These are phyloP conservation scores for Biston stratarius DNA, from an alignment of 2,888 invertebrate species.

Conservation along the genomic window DNA sequence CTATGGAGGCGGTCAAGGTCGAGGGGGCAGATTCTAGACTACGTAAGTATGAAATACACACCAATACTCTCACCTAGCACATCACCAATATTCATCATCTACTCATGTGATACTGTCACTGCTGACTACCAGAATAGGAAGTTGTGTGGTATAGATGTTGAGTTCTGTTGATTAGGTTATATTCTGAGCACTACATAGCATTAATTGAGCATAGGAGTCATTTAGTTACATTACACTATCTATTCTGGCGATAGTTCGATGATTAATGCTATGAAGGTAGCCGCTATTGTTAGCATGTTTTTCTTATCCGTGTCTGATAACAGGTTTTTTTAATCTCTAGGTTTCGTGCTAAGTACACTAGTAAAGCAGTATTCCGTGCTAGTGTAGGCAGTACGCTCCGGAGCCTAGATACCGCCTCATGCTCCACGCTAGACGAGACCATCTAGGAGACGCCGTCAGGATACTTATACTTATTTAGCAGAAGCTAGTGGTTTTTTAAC, in stretches of 20 bases:
- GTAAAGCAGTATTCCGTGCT: constrained; percentile 84
- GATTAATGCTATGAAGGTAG: constrained; percentile 83
- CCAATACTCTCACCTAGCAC: constrained; percentile 44
- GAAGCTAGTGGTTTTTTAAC: constrained; percentile 70
- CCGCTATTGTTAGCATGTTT: constrained; percentile 66
- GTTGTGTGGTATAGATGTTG: constrained; percentile 52
- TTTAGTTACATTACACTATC: constrained; percentile 21
- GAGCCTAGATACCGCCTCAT: constrained; percentile 84
- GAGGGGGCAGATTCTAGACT: constrained; percentile 72
- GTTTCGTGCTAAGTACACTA: constrained; percentile 87
- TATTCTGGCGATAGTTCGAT: constrained; percentile 53
- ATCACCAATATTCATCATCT: constrained; percentile 52
- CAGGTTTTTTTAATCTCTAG: constrained; percentile 86
- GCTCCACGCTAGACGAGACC: constrained; percentile 83
- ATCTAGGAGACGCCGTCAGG: constrained; percentile 83
- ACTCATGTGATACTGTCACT: constrained; percentile 36
- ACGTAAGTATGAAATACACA: constrained; percentile 62
- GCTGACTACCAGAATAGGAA: constrained; percentile 55
- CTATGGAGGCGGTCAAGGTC: constrained; percentile 77
- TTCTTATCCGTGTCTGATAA: constrained; percentile 71
- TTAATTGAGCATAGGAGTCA: constrained; percentile 68
- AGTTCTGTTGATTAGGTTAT: constrained; percentile 53
- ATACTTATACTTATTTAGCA: constrained; percentile 77
- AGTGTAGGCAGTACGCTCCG: constrained; percentile 87
- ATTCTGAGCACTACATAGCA: constrained; percentile 77